Conservation (phyloP, 2,797 vertebrate genomes). For the Bufotes viridis region DNA sequence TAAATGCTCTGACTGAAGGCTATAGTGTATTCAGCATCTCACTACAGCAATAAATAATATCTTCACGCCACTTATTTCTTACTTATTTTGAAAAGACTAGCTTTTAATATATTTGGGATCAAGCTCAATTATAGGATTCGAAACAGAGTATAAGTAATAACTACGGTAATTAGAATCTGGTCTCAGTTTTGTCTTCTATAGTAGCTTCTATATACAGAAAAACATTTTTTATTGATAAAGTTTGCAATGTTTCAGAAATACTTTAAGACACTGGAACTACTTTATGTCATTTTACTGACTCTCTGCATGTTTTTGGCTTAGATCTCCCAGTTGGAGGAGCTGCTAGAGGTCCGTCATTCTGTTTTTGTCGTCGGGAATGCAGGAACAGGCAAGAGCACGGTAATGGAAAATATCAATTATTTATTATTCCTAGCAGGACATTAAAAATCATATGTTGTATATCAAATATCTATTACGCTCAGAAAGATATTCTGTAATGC, state of each 20-base stretch:
- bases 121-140: not conserved
- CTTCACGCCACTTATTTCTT: conserved; percentile 56
- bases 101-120: conserved; percentile 2
- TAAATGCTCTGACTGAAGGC: conserved; percentile 76
- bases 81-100: conserved; percentile 61
- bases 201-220: not conserved
- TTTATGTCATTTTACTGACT: not conserved
- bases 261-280: not conserved
- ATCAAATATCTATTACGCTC: not conserved
- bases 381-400: conserved; percentile 81
- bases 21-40: conserved; percentile 75
- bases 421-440: not conserved
- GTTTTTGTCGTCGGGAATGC: conserved; percentile 80
- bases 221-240: not conserved
- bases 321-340: conserved; percentile 80
- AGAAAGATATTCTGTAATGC: not conserved
- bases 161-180: not conserved
- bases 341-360: conserved; percentile 78
- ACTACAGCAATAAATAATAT: conserved; percentile 64
- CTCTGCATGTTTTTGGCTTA: conserved; percentile 61
- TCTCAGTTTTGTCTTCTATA: not conserved
- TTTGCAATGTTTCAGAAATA: not conserved
- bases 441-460: not conserved
- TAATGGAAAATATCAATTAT: conserved; percentile 54
- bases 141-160: not conserved